Evolutionary conservation across 2,888 invertebrate species (phyloP).

Genomic region (Andricus quercusramuli): DNA sequence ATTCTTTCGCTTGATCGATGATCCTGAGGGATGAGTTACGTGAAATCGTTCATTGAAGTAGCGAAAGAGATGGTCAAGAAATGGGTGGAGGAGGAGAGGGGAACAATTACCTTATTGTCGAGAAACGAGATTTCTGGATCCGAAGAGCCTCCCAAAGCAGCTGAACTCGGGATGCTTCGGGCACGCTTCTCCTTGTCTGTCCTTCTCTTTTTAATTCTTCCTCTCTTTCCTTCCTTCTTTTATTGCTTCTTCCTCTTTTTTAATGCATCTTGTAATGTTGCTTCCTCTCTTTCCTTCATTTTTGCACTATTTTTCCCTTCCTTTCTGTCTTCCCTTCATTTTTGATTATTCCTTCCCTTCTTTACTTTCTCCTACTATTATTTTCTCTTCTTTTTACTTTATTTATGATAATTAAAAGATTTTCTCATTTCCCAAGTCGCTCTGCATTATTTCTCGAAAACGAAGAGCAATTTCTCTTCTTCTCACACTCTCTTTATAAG

Average conservation of each 20-base stretch:
- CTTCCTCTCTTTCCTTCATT: slow-evolving; percentile 36
- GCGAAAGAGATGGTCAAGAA: slow-evolving; percentile 52
- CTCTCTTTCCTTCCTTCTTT: not conserved
- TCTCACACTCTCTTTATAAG: no score
- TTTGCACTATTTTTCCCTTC: not conserved
- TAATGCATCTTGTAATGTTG: not conserved
- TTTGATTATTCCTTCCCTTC: no score
- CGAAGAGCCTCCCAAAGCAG: slow-evolving; percentile 61
- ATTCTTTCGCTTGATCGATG: slow-evolving; percentile 37
- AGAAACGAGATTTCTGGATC: slow-evolving; percentile 63
- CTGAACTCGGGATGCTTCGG: slow-evolving; percentile 61
- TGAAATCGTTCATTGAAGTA: slow-evolving; percentile 34
- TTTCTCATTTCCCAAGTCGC: no score
- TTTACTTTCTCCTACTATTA: no score
- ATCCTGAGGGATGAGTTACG: slow-evolving; percentile 37
- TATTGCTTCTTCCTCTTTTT: not conserved
- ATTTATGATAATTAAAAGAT: no score
- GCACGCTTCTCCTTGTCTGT: slow-evolving; percentile 62
- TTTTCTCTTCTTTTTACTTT: no score
- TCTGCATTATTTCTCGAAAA: no score
- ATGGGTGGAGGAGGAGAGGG: slow-evolving; percentile 58
- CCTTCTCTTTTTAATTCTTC: slow-evolving; percentile 19
- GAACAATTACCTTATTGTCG: slow-evolving; percentile 61
- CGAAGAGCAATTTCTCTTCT: no score
- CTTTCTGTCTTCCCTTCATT: no score